Evolutionary conservation across 2,113 vertebrate genomes (phyloP), one percentile per base, ranked within the genome.

Genomic region (Colossoma macropomum): DNA sequence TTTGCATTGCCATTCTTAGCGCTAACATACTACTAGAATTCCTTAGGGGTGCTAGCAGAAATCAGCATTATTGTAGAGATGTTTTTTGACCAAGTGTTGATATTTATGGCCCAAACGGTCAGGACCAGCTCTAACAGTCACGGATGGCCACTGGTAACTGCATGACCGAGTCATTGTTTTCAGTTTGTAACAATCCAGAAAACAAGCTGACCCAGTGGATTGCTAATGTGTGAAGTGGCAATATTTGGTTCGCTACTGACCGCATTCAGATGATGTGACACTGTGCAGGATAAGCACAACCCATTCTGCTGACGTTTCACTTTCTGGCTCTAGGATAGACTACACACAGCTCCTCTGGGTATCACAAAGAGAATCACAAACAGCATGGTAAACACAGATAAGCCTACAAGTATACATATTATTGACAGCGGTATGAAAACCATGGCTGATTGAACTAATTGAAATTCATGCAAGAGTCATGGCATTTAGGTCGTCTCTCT

Each of bases 391-490:
- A 82, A 85, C 82, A 84, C 63, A 87, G 86, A 84, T 87, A 87
- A 87, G 82, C 79, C 70, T 76, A 79, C 77, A 87, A 87, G 79
- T 87, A 80, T 76, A 62, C 79, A 76, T 52, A 79, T 87, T 82
- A 87, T 82, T 82, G 86, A 87, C 76, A 74, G 52, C 70, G 9
- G 52, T 52, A 79, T 70, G 56, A 75, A 87, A 85, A 84, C 77
- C 79, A 74, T 15, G 82, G 82, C 71, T 88, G 87, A 88, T 86
- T 88, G 84, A 80, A 70, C 84, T 86, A 86, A 88, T 88, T 85
- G 80, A 83, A 88, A 85, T 89, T 90, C 89, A 90, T 89, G 75
- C 85, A 90, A 88, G 87, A 92, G 90, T 84, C 88, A 81, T 92
- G 90, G 89, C 92, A 92, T 94, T 93, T 93, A 87, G 81, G 52